Conservation (phyloP, 2,113 vertebrate species). For the Cochlearius cochlearius region DNA sequence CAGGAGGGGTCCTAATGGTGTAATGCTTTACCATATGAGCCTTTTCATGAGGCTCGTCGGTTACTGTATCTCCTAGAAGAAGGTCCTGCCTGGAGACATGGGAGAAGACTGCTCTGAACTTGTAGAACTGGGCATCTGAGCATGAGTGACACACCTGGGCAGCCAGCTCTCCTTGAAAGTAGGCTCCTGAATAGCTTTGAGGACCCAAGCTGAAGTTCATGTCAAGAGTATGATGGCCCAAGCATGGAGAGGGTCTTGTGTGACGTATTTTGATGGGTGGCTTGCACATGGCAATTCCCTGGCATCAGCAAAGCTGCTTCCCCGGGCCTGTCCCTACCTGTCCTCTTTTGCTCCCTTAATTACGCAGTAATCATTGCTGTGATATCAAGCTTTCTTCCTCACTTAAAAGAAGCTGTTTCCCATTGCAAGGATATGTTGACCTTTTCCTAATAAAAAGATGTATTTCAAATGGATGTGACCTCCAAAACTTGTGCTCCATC, state of each 20-base stretch:
- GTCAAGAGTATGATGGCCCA: not conserved
- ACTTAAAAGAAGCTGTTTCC: not conserved
- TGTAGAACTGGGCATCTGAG: not conserved
- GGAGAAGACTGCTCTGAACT: not conserved
- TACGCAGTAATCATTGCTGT: not conserved
- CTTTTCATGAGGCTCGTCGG: not conserved
- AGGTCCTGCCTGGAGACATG: not conserved
- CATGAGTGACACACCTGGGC: not conserved
- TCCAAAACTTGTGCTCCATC: not conserved
- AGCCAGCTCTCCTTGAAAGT: not conserved
- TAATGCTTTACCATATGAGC: not conserved
- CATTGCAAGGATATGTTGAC: fast-evolving
- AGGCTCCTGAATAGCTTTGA: not conserved
- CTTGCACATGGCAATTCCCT: not conserved
- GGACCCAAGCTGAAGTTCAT: not conserved
- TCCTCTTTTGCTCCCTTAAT: not conserved
- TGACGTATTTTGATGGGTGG: fast-evolving
- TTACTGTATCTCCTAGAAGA: not conserved
- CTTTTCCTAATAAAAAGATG: not conserved
- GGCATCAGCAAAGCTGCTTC: not conserved
- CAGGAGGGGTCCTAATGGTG: not conserved
- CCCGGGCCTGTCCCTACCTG: not conserved
- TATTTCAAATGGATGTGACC: not conserved
- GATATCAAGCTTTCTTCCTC: not conserved
- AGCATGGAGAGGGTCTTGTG: not conserved